Evolutionary conservation across 2,888 invertebrate species (phyloP).

Genomic region (Harmothoe impar): DNA sequence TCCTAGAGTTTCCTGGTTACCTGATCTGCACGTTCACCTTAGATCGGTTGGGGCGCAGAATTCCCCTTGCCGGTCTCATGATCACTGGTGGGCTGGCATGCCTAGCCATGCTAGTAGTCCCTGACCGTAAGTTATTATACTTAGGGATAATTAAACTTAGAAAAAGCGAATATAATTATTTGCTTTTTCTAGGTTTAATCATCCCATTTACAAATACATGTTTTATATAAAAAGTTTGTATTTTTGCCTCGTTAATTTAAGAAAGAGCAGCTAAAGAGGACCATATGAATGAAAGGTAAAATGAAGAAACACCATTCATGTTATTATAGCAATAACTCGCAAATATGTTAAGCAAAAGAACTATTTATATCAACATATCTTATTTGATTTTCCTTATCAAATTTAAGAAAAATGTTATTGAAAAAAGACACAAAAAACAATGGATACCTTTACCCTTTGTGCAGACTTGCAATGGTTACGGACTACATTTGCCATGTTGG

Average conservation of each 20-base stretch:
- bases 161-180: neutral
- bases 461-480: conserved; percentile 36
- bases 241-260: no score
- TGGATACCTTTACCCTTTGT: no score
- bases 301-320: no score
- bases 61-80: conserved; percentile 54
- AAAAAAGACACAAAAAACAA: no score
- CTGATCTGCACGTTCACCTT: conserved; percentile 61
- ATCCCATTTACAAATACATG: neutral
- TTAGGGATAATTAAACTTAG: neutral
- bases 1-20: conserved; percentile 66
- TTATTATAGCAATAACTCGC: no score
- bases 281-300: no score
- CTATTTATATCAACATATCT: no score
- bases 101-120: conserved; percentile 60
- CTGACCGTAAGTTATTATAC: conserved; percentile 58
- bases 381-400: no score
- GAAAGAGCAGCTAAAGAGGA: no score
- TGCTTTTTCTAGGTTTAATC: neutral
- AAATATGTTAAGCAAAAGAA: no score
- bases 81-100: conserved; percentile 66
- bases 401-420: no score
- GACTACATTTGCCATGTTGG: conserved; percentile 81
- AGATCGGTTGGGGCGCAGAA: conserved; percentile 66
- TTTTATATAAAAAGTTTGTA: no score